These are phyloP conservation scores for Darevskia nairensis DNA, from an alignment of 2,797 vertebrate species.

Conservation along the genomic window DNA sequence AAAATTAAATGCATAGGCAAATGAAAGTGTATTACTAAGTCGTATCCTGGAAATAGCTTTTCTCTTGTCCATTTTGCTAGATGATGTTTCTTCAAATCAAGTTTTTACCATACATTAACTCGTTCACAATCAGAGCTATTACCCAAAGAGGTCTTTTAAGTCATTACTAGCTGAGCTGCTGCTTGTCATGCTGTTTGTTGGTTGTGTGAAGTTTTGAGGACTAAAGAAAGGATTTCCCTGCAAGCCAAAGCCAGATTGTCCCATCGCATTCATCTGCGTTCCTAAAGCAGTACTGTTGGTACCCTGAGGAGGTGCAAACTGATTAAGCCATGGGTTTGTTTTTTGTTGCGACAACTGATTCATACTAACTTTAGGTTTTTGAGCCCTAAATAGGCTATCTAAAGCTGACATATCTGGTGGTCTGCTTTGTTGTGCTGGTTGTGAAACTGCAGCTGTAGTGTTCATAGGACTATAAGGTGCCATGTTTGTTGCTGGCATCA, in stretches of 20 bases:
- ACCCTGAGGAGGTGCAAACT: conserved; percentile 85
- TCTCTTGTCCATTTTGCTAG: conserved; percentile 54
- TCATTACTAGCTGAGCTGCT: conserved; percentile 93
- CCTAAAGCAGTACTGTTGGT: conserved; percentile 78
- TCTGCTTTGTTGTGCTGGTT: conserved; percentile 77
- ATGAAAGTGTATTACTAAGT: conserved; percentile 52
- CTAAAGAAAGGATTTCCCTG: conserved; percentile 97
- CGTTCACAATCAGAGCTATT: conserved; percentile 76
- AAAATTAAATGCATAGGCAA: conserved; percentile 57
- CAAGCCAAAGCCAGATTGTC: conserved; percentile 89
- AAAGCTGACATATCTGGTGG: conserved; percentile 89
- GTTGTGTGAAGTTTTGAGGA: conserved; percentile 94
- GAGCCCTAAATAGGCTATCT: conserved; percentile 92
- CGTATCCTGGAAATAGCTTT: conserved; percentile 56
- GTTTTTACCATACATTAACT: conserved; percentile 69
- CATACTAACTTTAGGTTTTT: conserved; percentile 94
- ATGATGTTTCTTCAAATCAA: conserved; percentile 60
- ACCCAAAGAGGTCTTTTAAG: conserved; percentile 98
- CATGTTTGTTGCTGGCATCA: conserved; percentile 84
- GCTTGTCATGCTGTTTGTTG: conserved; percentile 84
- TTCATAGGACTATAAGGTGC: conserved; percentile 88
- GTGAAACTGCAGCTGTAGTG: conserved; percentile 71
- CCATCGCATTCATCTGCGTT: conserved; percentile 75
- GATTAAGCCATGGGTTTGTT: conserved; percentile 89
- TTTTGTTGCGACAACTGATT: conserved; percentile 91